These are phyloP conservation scores for Anastrepha ludens DNA, from an alignment of 1,140 invertebrate species.

Conservation along the genomic window DNA sequence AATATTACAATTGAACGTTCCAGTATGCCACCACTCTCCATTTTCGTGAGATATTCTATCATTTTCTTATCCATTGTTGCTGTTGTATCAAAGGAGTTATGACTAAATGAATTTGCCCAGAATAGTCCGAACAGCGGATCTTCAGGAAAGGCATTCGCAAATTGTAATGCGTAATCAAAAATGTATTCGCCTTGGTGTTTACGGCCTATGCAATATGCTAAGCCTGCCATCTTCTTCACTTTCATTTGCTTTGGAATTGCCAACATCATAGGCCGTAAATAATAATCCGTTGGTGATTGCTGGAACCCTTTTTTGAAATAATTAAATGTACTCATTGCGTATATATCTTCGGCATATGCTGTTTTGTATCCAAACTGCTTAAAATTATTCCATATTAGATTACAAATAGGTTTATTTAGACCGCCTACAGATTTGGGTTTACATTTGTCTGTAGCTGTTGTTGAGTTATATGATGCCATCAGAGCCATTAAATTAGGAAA, in stretches of 20 bases:
- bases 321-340: slow-evolving; percentile 85
- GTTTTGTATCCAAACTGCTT: slow-evolving; percentile 83
- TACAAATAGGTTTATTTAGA: slow-evolving; percentile 78
- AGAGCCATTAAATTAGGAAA: slow-evolving; percentile 88
- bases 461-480: slow-evolving; percentile 79
- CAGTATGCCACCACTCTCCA: slow-evolving; percentile 78
- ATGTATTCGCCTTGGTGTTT: slow-evolving; percentile 77
- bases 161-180: slow-evolving; percentile 77
- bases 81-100: slow-evolving; percentile 80
- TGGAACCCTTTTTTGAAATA: slow-evolving; percentile 86
- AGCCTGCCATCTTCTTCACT: slow-evolving; percentile 63
- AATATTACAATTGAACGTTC: slow-evolving; percentile 85
- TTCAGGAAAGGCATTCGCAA: slow-evolving; percentile 75
- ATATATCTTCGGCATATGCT: slow-evolving; percentile 85
- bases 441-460: slow-evolving; percentile 75
- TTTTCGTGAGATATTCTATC: slow-evolving; percentile 76
- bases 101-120: slow-evolving; percentile 76
- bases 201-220: slow-evolving; percentile 78
- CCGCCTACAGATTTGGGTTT: slow-evolving; percentile 74
- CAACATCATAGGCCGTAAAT: slow-evolving; percentile 83
- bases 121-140: slow-evolving; percentile 83
- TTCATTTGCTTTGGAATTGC: slow-evolving; percentile 77
- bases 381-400: slow-evolving; percentile 87
- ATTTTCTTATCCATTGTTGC: slow-evolving; percentile 80
- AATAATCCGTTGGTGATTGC: slow-evolving; percentile 87